phyloP scores from a whole-genome alignment of 2,797 vertebrate species.

The Pantherophis alleghaniensis region DNA sequence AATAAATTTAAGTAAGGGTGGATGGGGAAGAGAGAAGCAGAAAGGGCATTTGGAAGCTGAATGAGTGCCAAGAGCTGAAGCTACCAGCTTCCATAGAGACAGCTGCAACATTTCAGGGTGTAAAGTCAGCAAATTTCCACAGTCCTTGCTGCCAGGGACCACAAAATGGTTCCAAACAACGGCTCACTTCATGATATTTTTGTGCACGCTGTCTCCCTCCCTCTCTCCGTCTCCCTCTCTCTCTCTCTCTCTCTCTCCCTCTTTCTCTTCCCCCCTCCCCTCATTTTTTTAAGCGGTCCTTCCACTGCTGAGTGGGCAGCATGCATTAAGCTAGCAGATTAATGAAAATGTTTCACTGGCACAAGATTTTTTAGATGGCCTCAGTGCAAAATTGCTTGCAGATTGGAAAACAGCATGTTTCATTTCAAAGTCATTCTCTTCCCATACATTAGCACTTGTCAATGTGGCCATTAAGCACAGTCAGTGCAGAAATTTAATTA shows the following conservation, averaged over 20 bases:
- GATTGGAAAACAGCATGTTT: slow-evolving; percentile 89
- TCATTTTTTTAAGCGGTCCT: slow-evolving; percentile 60
- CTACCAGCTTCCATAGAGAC: slow-evolving; percentile 80
- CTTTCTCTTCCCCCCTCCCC: slow-evolving; percentile 1
- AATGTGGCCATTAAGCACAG: slow-evolving; percentile 90
- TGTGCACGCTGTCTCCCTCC: slow-evolving; percentile 24
- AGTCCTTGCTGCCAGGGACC: slow-evolving; percentile 88
- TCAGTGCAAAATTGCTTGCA: slow-evolving; percentile 88
- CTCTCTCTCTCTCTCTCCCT: too few species aligned
- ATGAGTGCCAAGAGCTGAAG: slow-evolving; percentile 76
- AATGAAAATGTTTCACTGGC: slow-evolving; percentile 91
- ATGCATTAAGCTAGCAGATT: slow-evolving; percentile 85
- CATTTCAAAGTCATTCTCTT: slow-evolving; percentile 83
- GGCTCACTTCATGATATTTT: slow-evolving; percentile 82
- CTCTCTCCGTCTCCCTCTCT: not conserved
- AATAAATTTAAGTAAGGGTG: slow-evolving; percentile 74
- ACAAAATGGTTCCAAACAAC: slow-evolving; percentile 92
- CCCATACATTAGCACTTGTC: slow-evolving; percentile 96
- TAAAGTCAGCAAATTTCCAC: slow-evolving; percentile 95
- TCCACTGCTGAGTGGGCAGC: slow-evolving; percentile 77
- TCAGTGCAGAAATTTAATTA: slow-evolving; percentile 91
- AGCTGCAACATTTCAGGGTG: slow-evolving; percentile 94
- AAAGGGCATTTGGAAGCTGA: slow-evolving; percentile 76
- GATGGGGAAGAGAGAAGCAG: slow-evolving; percentile 59
- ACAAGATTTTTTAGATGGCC: slow-evolving; percentile 81